Conservation (phyloP, 2,888 invertebrate species). For the Fissipunctia ypsillon region DNA sequence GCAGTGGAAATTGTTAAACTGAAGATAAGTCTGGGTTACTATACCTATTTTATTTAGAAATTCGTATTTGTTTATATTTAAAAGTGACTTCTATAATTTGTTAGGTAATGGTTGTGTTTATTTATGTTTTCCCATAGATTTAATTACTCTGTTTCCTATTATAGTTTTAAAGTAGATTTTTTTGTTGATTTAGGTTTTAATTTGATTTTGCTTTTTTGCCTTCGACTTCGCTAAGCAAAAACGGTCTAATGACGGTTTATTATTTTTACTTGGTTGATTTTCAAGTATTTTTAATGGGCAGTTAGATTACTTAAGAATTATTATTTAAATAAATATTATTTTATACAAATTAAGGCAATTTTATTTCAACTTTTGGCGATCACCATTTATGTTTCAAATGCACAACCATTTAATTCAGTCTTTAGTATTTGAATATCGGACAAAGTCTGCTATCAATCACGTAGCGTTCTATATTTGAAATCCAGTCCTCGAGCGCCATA, state of each 20-base stretch:
- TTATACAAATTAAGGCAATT: background rate
- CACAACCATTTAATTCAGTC: background rate
- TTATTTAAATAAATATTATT: background rate
- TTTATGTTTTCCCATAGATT: constrained; percentile 4
- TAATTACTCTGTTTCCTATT: too few relatives aligned
- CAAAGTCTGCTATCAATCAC: constrained; percentile 35
- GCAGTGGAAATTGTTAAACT: background rate
- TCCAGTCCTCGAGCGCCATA: constrained; percentile 30
- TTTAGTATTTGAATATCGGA: constrained; percentile 34
- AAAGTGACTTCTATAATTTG: background rate
- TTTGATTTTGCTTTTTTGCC: constrained; percentile 6
- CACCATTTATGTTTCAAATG: background rate
- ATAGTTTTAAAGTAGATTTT: background rate
- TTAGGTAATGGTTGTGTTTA: background rate
- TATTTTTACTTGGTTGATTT: background rate
- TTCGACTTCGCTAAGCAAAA: background rate
- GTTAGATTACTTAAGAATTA: background rate
- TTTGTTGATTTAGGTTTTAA: background rate
- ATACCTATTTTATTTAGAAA: background rate
- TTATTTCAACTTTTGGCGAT: background rate
- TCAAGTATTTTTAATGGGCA: background rate
- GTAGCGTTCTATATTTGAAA: constrained; percentile 44
- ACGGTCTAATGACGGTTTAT: background rate
- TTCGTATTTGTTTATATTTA: background rate
- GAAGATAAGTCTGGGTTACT: background rate